Percentiles rank a stretch among this genome's conserved stretches.
phyloP scores from a whole-genome alignment of 2,797 vertebrate genomes.

The Florisuga fusca region DNA sequence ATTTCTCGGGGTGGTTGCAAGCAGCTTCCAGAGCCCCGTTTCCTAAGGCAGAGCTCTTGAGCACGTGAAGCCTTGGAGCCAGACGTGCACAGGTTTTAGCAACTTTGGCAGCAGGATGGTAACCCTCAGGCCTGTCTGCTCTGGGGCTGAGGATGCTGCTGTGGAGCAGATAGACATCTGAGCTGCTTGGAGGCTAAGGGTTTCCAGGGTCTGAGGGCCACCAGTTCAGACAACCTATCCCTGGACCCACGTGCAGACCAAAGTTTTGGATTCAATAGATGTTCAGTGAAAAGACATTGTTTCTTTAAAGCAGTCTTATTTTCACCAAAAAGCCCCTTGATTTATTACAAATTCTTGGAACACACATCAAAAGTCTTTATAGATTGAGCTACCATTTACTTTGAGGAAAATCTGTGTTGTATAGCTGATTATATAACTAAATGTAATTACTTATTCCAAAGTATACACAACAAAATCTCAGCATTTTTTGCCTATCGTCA shows the following conservation, averaged over 20 bases:
- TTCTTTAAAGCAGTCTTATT: neutral
- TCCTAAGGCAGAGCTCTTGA: neutral
- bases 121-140: neutral
- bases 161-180: neutral
- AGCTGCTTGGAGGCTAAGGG: neutral
- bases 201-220: neutral
- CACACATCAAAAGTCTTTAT: conserved; percentile 27
- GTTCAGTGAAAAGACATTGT: neutral
- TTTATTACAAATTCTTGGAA: conserved; percentile 59
- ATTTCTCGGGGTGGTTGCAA: neutral
- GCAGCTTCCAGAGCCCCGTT: neutral
- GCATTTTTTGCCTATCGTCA: conserved; percentile 20
- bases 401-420: conserved; percentile 25
- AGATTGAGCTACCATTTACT: neutral
- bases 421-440: conserved; percentile 37
- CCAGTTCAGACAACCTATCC: neutral
- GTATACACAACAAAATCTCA: conserved; percentile 50
- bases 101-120: neutral
- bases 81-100: neutral
- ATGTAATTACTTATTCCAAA: conserved; percentile 51
- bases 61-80: neutral
- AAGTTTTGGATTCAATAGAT: neutral
- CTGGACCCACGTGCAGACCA: neutral
- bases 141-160: neutral
- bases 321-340: neutral